Percentiles rank a stretch among this genome's conserved stretches.
These are phyloP conservation scores for Bactericera cockerelli DNA, from an alignment of 1,140 invertebrate genomes.

Conservation along the genomic window DNA sequence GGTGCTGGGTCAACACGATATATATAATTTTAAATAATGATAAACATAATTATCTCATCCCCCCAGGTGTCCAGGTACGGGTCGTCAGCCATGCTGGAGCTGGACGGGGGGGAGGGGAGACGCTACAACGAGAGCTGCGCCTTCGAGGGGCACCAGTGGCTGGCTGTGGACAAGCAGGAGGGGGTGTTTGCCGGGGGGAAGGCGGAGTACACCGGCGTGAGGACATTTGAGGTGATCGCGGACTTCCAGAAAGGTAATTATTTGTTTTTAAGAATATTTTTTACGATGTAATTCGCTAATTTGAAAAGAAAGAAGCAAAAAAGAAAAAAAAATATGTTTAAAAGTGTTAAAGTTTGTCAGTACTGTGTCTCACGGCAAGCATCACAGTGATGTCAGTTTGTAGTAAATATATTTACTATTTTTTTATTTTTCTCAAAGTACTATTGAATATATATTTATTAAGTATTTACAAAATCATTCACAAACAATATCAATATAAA, in stretches of 20 bases:
- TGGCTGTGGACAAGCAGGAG: constrained; percentile 84
- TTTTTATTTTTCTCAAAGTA: too few relatives aligned
- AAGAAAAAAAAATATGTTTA: neutral
- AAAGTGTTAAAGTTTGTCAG: neutral
- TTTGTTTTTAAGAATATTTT: too few relatives aligned
- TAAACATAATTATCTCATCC: too few relatives aligned
- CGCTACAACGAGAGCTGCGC: constrained; percentile 87
- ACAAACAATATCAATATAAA: too few relatives aligned
- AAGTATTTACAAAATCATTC: too few relatives aligned
- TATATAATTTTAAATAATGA: too few relatives aligned
- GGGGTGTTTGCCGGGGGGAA: constrained; percentile 89
- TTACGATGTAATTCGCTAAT: constrained; percentile 4
- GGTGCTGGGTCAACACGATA: too few relatives aligned
- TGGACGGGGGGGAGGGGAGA: constrained; percentile 89
- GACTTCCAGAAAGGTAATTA: constrained; percentile 76
- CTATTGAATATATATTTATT: too few relatives aligned
- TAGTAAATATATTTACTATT: too few relatives aligned
- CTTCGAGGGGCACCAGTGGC: constrained; percentile 79
- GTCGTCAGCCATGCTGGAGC: constrained; percentile 78
- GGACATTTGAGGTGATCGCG: constrained; percentile 86
- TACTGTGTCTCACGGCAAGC: too few relatives aligned
- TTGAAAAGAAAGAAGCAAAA: too few relatives aligned
- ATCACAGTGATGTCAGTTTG: too few relatives aligned
- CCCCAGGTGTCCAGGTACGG: constrained; percentile 53
- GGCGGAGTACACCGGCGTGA: constrained; percentile 81